A percentile compares a stretch with the other conserved stretches of the same genome.
Conservation (phyloP, 2,797 vertebrate genomes). For the Tenualosa ilisha region DNA sequence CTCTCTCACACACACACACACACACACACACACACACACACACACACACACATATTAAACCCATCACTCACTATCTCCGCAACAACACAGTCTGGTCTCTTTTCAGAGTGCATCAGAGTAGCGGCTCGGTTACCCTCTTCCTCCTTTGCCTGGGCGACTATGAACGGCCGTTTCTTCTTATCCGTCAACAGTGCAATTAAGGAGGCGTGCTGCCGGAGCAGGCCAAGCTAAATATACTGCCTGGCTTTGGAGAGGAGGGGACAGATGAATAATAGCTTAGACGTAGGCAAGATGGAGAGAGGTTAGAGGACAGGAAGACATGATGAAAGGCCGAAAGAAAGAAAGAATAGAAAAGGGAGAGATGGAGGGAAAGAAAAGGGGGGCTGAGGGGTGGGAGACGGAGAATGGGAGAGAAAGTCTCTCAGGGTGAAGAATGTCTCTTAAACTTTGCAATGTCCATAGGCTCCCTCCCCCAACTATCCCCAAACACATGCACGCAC, state of each 20-base stretch:
- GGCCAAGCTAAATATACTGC: constrained; percentile 16
- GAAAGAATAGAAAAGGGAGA: neutral
- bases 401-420: neutral
- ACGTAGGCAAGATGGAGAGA: neutral
- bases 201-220: neutral
- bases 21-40: neutral
- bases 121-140: neutral
- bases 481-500: neutral
- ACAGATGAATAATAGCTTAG: neutral
- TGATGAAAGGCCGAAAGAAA: neutral
- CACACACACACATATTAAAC: neutral
- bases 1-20: no score
- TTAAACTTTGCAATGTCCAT: neutral
- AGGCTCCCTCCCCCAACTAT: neutral
- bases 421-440: constrained; percentile 11
- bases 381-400: neutral
- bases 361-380: neutral
- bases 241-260: neutral
- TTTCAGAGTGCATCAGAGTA: neutral
- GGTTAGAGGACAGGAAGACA: neutral
- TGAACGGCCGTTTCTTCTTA: neutral
- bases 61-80: neutral
- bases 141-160: neutral
- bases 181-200: neutral
- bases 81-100: neutral